phyloP scores from a whole-genome alignment of 1,140 invertebrate genomes.

The Rhopalosiphum padi region DNA sequence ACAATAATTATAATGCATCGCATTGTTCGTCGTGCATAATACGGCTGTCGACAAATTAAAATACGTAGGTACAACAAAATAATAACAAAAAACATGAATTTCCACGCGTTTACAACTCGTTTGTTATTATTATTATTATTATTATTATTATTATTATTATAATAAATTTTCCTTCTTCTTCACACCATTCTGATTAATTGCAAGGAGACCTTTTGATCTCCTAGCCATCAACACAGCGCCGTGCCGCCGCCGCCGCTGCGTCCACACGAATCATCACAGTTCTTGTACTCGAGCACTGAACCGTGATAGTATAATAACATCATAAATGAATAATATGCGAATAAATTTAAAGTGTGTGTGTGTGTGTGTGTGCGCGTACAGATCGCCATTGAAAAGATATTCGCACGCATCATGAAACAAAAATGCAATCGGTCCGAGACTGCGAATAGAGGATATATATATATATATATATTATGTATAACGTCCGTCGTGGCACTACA shows the following conservation, averaged over 20 bases:
- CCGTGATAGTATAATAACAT: background rate
- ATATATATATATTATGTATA: no score
- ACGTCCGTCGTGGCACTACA: background rate
- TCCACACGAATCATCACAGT: background rate
- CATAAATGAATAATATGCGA: background rate
- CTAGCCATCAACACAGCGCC: background rate
- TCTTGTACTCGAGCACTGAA: conserved; percentile 23
- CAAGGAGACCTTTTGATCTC: background rate
- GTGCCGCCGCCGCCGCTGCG: background rate
- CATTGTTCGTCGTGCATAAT: conserved; percentile 15
- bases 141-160: no score
- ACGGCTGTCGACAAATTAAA: conserved; percentile 26
- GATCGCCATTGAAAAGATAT: background rate
- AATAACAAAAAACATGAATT: background rate
- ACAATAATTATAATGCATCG: background rate
- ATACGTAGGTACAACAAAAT: background rate
- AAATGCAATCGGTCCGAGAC: background rate
- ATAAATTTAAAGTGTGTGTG: background rate
- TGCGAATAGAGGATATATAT: background rate
- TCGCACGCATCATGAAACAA: conserved; percentile 11
- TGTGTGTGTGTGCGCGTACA: background rate
- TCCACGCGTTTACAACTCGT: background rate
- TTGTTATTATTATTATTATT: background rate
- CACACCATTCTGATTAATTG: background rate
- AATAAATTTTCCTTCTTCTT: background rate